Evolutionary conservation across 2,797 vertebrate species (phyloP), one percentile per base, ranked within the genome.

Genomic region (Acanthurus tractus): DNA sequence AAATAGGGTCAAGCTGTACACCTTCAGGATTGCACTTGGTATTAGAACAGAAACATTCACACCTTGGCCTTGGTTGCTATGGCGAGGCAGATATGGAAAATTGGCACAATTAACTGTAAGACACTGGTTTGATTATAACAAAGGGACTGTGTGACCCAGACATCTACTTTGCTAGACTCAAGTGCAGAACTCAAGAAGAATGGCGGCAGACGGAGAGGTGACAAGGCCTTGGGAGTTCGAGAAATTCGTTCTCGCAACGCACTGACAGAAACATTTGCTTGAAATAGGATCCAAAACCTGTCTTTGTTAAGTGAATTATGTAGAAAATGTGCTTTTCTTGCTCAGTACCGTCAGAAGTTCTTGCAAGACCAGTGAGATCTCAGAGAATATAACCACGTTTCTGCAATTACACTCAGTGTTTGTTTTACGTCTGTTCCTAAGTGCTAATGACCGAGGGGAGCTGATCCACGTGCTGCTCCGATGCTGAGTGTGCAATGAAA

Each of bases 401-500:
- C 54, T 82, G 56, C 44, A n/a, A 4, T 1, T 22, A 48, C 6
- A 15, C 46, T 36, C 46, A 5, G 50, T 66, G 45, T 67, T 72
- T 81, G 58, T 77, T 85, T 81, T 40, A 50, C 57, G 64, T 81
- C 74, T 87, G 58, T 38, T 50, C 49, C 40, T 64, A 29, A 79
- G 25, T 72, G 55, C 40, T 56, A 34, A 5, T 66, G 64, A 76
- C 34, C 2, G 23, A 22, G 59, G 52, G 8, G 40, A 73, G 70
- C 46, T 38, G 67, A 71, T 82, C 67, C 79, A 82, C 17, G 69
- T 72, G 82, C 63, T 66, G 52, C 63, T 82, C 48, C n/a, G 46
- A 55, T 84, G 82, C 85, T 74, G 84, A 88, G 56, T 78, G 40
- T 79, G 82, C 82, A 74, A 80, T 17, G 25, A 66, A 74, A 85